Conservation (phyloP, 2,113 vertebrate genomes). For the Eira barbara region DNA sequence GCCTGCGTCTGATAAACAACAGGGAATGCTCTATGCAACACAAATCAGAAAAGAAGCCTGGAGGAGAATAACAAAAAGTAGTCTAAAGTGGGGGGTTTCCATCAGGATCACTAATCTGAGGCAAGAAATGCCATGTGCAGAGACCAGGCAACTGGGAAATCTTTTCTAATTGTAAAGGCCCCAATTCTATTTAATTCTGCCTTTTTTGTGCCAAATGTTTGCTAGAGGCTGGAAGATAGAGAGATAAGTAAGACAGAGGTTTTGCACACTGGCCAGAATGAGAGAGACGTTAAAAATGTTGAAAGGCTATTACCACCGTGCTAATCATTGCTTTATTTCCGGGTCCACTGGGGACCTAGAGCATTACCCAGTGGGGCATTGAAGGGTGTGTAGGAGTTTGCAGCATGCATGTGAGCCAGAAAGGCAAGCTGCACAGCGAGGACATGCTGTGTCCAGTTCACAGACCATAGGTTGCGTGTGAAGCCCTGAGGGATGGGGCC, state of each 20-base stretch:
- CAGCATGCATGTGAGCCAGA: neutral
- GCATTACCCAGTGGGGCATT: neutral
- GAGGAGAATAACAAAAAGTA: neutral
- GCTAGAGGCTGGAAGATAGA: neutral
- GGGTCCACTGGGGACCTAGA: neutral
- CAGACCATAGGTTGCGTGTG: too few relatives aligned
- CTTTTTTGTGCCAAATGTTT: neutral
- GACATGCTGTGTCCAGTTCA: neutral
- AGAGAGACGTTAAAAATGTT: neutral
- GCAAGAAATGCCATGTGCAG: neutral
- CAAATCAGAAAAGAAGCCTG: neutral
- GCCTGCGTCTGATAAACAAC: neutral
- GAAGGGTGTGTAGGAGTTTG: neutral
- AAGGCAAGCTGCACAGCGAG: neutral
- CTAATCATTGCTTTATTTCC: neutral
- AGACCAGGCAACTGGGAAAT: neutral
- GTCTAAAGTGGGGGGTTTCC: neutral
- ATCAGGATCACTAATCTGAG: neutral
- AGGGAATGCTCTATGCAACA: neutral
- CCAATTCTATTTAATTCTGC: conserved; percentile 13
- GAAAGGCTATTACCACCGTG: neutral
- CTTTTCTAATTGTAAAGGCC: neutral
- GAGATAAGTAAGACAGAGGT: neutral
- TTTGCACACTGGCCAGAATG: neutral
- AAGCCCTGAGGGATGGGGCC: neutral